phyloP scores from a whole-genome alignment of 2,113 vertebrate genomes.

The Engraulis encrasicolus region DNA sequence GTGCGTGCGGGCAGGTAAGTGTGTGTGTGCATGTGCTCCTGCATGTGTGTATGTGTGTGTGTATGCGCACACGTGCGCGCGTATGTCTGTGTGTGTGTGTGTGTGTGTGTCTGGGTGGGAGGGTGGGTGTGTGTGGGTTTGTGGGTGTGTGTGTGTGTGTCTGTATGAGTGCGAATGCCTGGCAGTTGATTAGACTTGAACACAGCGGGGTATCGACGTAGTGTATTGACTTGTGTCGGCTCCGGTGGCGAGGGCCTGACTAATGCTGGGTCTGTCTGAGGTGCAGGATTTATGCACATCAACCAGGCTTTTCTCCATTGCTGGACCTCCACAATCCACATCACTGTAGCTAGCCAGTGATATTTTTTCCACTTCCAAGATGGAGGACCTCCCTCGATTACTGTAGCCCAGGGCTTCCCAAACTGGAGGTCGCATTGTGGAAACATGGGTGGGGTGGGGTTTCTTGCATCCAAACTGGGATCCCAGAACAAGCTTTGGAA shows the following conservation, averaged over 20 bases:
- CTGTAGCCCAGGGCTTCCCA: too few relatives aligned
- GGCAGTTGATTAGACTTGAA: constrained; percentile 6
- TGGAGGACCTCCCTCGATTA: not conserved
- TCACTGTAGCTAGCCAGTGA: too few relatives aligned
- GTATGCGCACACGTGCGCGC: not conserved
- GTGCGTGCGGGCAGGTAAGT: too few relatives aligned
- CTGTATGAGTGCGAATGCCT: not conserved
- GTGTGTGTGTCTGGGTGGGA: too few relatives aligned
- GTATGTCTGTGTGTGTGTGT: not conserved
- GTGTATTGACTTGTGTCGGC: not conserved
- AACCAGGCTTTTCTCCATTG: not conserved
- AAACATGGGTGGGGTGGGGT: too few relatives aligned
- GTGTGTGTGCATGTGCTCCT: too few relatives aligned
- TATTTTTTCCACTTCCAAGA: not conserved
- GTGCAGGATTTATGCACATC: not conserved
- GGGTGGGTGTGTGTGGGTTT: too few relatives aligned
- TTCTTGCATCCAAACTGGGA: too few relatives aligned
- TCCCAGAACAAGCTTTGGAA: too few relatives aligned
- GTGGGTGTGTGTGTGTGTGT: not conserved
- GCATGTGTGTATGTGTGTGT: too few relatives aligned
- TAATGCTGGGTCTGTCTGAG: not conserved
- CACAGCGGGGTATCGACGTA: not conserved
- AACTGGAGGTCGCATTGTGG: too few relatives aligned
- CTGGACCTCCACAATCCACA: too few relatives aligned
- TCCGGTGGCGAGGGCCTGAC: not conserved